Evolutionary conservation across 2,888 invertebrate genomes (phyloP), one percentile per base, ranked within the genome.

Genomic region (Trichogramma dendrolimi): DNA sequence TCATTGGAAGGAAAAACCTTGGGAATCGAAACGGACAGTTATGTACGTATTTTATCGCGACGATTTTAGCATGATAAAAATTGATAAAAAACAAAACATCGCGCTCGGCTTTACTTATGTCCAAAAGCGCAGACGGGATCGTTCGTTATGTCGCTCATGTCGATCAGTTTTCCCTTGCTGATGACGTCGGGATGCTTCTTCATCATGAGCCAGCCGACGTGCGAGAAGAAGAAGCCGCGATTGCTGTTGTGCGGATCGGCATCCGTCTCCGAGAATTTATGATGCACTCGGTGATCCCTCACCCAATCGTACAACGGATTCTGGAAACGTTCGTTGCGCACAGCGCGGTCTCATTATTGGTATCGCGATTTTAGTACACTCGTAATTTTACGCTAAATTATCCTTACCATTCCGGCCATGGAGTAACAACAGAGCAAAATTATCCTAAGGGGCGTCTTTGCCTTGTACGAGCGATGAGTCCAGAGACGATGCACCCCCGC

Each of bases 201-300:
- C 85, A 90, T 86, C 87, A 91, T 88, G 38, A 96, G 83, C 96
- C 96, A 96, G 39, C 96, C 96, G 44, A 94, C 87, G 75, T 96
- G 96, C 0, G 95, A 84, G 80, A 95, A 96, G 81, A 92, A 93
- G 80, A 96, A 94, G 0, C 94, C 94, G 7, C 92, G 83, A 60
- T 84, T 85, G 4, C 88, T 87, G 75, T 92, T 87, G 75, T 92
- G 92, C 0, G 92, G 92, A 80, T 93, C 92, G 0, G 91, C 92
- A 68, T 87, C 83, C 0, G 91, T 91, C 53, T 69, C 69, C 0
- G 83, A 82, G 78, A 82, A 86, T 76, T 89, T 90, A 75, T 89
- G 88, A 72, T 91, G 90, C 0, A 89, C 86, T 41, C 90, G 81
- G 74, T 91, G 91, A 74, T 90, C 90, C 46, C 90, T 81, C 1